A percentile compares a stretch with the other conserved stretches of the same genome.
Evolutionary conservation across 2,113 vertebrate genomes (phyloP).

Genomic region (Lophura nycthemera): DNA sequence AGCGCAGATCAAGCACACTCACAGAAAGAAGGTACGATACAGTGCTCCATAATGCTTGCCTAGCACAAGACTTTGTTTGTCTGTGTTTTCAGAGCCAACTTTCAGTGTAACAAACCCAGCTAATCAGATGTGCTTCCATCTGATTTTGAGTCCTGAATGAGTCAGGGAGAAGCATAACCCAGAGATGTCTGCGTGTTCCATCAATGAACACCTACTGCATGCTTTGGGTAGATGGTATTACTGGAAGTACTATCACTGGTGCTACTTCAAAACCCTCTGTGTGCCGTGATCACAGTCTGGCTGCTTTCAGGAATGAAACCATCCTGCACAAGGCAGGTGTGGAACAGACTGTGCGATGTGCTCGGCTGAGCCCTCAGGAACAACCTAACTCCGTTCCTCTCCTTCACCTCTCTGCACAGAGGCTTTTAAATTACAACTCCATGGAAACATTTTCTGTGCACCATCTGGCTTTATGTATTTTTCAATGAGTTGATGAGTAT

Average conservation of each 20-base stretch:
- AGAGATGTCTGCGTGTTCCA: neutral
- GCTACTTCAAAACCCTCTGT: neutral
- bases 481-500: conserved; percentile 51
- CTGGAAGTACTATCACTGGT: neutral
- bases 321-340: neutral
- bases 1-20: neutral
- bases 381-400: neutral
- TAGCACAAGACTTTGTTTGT: neutral
- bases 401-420: neutral
- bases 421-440: conserved; percentile 23
- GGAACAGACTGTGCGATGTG: neutral
- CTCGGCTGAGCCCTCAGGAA: neutral
- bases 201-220: neutral
- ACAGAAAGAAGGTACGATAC: neutral
- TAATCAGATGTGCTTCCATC: neutral
- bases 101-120: neutral
- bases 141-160: neutral
- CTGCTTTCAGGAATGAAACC: neutral
- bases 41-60: neutral
- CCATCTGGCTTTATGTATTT: conserved; percentile 39
- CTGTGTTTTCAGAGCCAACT: neutral
- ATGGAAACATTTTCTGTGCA: neutral
- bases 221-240: neutral
- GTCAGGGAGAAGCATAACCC: fast-evolving
- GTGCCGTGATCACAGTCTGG: neutral